phyloP scores from a whole-genome alignment of 2,113 vertebrate species.

The Cervus canadensis region DNA sequence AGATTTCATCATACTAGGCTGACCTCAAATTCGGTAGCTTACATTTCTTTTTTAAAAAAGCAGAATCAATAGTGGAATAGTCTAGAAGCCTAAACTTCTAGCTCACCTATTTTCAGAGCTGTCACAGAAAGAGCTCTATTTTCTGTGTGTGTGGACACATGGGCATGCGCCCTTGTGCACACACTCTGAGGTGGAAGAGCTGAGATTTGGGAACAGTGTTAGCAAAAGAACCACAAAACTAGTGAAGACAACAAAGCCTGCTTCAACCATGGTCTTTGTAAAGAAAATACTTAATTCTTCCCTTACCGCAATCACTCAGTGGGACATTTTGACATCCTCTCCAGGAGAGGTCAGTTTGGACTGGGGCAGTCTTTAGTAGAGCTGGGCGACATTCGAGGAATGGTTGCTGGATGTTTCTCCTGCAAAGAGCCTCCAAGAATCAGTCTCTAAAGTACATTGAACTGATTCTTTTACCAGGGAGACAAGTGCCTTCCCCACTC shows the following conservation, averaged over 20 bases:
- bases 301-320: not conserved
- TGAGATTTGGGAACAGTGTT: not conserved
- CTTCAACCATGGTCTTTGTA: not conserved
- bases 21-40: conserved; percentile 23
- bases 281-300: not conserved
- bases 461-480: conserved; percentile 24
- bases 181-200: not conserved
- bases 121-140: not conserved
- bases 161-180: accelerated
- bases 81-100: not conserved
- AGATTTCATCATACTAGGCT: not conserved
- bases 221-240: not conserved
- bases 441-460: not conserved
- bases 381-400: not conserved
- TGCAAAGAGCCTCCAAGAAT: not conserved
- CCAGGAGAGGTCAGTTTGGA: not conserved
- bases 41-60: not conserved
- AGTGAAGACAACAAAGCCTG: not conserved
- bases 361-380: not conserved
- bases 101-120: not conserved
- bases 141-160: not conserved
- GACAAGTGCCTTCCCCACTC: not conserved
- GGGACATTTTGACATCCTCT: not conserved
- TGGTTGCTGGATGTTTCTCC: not conserved
- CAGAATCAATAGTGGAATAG: not conserved